These are phyloP conservation scores for Morone saxatilis DNA, from an alignment of 2,113 vertebrate genomes.

Conservation along the genomic window DNA sequence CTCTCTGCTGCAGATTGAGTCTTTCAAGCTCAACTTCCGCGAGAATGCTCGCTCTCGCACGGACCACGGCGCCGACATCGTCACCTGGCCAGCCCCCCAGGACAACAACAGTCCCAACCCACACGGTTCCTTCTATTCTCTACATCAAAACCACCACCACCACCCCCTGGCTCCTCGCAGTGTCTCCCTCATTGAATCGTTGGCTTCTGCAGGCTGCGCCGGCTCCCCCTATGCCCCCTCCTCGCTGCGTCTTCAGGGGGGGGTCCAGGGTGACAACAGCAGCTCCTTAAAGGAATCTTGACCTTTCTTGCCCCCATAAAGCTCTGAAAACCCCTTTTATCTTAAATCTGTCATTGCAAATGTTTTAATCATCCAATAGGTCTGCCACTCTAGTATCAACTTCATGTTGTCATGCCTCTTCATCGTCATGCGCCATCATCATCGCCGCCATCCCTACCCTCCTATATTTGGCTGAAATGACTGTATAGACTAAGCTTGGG, in stretches of 20 bases:
- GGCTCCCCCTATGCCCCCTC: slow-evolving; percentile 60
- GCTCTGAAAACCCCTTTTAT: background rate
- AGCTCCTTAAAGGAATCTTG: slow-evolving; percentile 47
- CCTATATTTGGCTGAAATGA: slow-evolving; percentile 43
- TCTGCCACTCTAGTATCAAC: slow-evolving; percentile 3
- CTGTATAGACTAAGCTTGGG: slow-evolving; percentile 53
- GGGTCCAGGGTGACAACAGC: slow-evolving; percentile 52
- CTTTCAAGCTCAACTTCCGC: slow-evolving; percentile 92
- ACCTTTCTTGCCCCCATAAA: slow-evolving; percentile 2
- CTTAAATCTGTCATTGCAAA: slow-evolving; percentile 26
- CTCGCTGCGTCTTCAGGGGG: slow-evolving; percentile 39
- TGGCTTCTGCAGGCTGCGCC: slow-evolving; percentile 58
- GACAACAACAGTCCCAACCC: slow-evolving; percentile 76
- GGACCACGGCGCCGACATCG: slow-evolving; percentile 91
- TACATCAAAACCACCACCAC: slow-evolving; percentile 23
- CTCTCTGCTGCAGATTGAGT: slow-evolving; percentile 95
- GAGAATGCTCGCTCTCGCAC: slow-evolving; percentile 90
- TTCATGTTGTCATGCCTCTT: background rate
- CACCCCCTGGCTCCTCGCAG: slow-evolving; percentile 57
- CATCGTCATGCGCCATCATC: background rate
- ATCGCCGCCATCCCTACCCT: background rate
- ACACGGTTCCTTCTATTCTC: slow-evolving; percentile 39
- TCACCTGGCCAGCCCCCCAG: slow-evolving; percentile 83
- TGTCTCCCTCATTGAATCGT: slow-evolving; percentile 76
- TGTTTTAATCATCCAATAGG: slow-evolving; percentile 20